A percentile compares a stretch with the other conserved stretches of the same genome.
Conservation (phyloP, 2,113 vertebrate species). For the Henicopernis longicauda region DNA sequence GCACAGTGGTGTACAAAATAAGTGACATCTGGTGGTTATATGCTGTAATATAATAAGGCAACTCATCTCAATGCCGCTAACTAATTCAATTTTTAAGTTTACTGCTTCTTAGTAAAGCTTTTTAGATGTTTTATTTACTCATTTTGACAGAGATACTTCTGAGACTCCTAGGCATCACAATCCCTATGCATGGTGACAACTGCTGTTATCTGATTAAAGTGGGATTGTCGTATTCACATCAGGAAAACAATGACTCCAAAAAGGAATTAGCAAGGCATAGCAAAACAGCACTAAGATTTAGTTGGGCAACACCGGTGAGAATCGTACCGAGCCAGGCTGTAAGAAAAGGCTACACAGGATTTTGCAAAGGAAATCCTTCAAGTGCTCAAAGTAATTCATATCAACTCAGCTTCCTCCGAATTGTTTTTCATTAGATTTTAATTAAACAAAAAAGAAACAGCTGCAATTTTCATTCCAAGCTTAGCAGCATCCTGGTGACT, state of each 20-base stretch:
- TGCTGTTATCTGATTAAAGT: neutral
- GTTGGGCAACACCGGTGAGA: neutral
- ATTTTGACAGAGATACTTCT: neutral
- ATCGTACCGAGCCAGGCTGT: neutral
- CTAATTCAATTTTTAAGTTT: neutral
- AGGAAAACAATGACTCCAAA: neutral
- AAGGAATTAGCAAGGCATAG: neutral
- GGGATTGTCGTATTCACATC: neutral
- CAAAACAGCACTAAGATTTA: neutral
- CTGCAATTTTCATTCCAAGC: neutral
- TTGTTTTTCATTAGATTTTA: neutral
- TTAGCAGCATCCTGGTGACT: neutral
- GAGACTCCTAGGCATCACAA: neutral
- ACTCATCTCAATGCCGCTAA: neutral
- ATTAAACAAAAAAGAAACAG: neutral
- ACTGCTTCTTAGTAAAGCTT: neutral
- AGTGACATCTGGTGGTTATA: conserved; percentile 22
- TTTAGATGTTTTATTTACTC: conserved; percentile 1
- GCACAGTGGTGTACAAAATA: neutral
- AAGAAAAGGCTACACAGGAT: neutral
- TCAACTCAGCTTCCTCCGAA: neutral
- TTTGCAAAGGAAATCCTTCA: neutral
- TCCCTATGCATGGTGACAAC: neutral
- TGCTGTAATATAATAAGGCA: neutral
- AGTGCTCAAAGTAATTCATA: neutral